These are phyloP conservation scores for Pheosia tremula DNA, from an alignment of 2,888 invertebrate species.

Conservation along the genomic window DNA sequence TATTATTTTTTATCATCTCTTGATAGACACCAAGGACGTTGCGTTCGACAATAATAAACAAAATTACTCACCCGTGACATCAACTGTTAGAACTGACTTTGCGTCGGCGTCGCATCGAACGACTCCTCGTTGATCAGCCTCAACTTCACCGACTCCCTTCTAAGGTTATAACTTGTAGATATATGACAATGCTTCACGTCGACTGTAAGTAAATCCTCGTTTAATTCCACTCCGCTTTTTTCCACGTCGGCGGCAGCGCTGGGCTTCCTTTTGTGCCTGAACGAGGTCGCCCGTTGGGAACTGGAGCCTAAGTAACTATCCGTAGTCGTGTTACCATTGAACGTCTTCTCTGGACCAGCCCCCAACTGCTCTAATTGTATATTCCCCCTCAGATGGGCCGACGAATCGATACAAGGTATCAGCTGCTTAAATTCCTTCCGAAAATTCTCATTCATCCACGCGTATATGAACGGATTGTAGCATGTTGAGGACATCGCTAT, in stretches of 20 bases:
- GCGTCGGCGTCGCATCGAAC: constrained; percentile 70
- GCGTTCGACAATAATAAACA: neutral
- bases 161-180: constrained; percentile 77
- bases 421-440: constrained; percentile 96
- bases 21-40: neutral
- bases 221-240: constrained; percentile 78
- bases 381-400: constrained; percentile 66
- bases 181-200: constrained; percentile 81
- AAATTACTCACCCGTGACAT: constrained; percentile 66
- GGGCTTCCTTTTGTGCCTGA: constrained; percentile 81
- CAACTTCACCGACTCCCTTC: constrained; percentile 76
- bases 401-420: constrained; percentile 86
- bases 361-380: constrained; percentile 80
- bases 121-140: constrained; percentile 79
- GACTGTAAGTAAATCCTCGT: constrained; percentile 72
- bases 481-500: constrained; percentile 98
- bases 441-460: constrained; percentile 98
- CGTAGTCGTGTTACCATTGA: constrained; percentile 90
- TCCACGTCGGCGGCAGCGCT: constrained; percentile 86
- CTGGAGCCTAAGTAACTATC: constrained; percentile 86
- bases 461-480: constrained; percentile 98
- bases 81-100: constrained; percentile 81
- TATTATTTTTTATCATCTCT: neutral
- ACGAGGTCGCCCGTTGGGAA: constrained; percentile 80
- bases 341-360: constrained; percentile 87